Evolutionary conservation across 2,113 vertebrate species (phyloP), one percentile per base, ranked within the genome.

Genomic region (Gymnocephalus cernua): DNA sequence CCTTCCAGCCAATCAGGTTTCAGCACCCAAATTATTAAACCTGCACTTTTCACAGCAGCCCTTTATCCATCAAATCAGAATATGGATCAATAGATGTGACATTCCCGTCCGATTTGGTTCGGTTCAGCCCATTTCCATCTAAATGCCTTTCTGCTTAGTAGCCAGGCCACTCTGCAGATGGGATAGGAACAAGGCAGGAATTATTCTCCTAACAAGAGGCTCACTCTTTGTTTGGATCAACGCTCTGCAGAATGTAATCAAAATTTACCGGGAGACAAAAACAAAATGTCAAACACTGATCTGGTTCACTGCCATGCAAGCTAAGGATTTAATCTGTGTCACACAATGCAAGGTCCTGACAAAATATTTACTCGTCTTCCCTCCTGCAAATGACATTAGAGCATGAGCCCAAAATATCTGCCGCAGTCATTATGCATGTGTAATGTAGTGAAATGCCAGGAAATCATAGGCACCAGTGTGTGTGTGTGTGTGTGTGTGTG

Each of bases 131-230:
- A 83, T 89, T 88, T 82, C 81, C 69, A 79, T 84, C 69, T 47
- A 87, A 85, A 89, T 89, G 86, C 70, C 80, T 90, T 84, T 85
- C 58, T 85, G 77, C 85, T 68, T 44, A 63, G 74, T 74, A 62
- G 75, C 74, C 8, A 12, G 80, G 80, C 86, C 81, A 84, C 80
- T 68, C 82, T 71, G 80, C 86, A 82, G 83, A 89, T 76, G 86
- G 67, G 79, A 84, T 73, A 74, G 63, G 82, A 93, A 93, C 88
- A 93, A 90, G 87, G 87, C 85, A 62, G 70, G 89, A 88, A 83
- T 90, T 91, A 90, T 91, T 89, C 82, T 84, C 85, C 84, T 68
- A 50, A 88, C 89, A 91, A 85, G 84, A 92, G 78, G 59, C 86
- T 83, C 62, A 4, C 73, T 79, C 78, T 87, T 88, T 88, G 87